Evolutionary conservation across 1,140 invertebrate genomes (phyloP).

Genomic region (Macrobrachium rosenbergii): DNA sequence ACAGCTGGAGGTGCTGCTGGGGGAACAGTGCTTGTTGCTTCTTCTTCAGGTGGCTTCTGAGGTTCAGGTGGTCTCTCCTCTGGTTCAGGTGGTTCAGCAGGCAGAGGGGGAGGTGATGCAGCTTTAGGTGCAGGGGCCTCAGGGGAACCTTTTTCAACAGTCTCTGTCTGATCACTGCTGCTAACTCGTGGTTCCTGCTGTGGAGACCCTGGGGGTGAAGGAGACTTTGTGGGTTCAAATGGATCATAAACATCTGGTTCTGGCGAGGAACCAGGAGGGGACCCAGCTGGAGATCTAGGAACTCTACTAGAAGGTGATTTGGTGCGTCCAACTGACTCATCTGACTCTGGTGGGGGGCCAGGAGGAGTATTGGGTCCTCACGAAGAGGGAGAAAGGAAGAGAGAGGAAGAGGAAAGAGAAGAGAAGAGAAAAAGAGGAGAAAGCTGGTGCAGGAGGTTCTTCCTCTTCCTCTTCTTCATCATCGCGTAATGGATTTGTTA

Average conservation of each 20-base stretch:
- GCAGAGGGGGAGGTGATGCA: slow-evolving; percentile 47
- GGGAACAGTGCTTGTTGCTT: slow-evolving; percentile 60
- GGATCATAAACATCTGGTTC: slow-evolving; percentile 83
- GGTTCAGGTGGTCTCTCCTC: slow-evolving; percentile 63
- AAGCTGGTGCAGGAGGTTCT: slow-evolving; percentile 51
- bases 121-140: slow-evolving; percentile 53
- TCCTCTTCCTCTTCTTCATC: slow-evolving; percentile 69
- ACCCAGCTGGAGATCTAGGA: slow-evolving; percentile 63
- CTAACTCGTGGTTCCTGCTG: slow-evolving; percentile 62
- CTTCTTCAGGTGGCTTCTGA: slow-evolving; percentile 59
- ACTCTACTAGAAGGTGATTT: slow-evolving; percentile 59
- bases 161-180: slow-evolving; percentile 67
- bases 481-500: slow-evolving; percentile 77
- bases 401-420: too few relatives aligned
- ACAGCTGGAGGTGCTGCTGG: slow-evolving; percentile 47
- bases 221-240: slow-evolving; percentile 87
- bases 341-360: slow-evolving; percentile 57
- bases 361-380: slow-evolving; percentile 65
- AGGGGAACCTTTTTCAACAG: slow-evolving; percentile 60
- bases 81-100: slow-evolving; percentile 50
- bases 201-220: slow-evolving; percentile 74
- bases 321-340: slow-evolving; percentile 58
- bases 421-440: too few relatives aligned
- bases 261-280: slow-evolving; percentile 62
- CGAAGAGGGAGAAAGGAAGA: too few relatives aligned